Percentiles rank a stretch among this genome's conserved stretches.
Conservation (phyloP, 1,140 invertebrate species). For the Ephestia elutella region DNA sequence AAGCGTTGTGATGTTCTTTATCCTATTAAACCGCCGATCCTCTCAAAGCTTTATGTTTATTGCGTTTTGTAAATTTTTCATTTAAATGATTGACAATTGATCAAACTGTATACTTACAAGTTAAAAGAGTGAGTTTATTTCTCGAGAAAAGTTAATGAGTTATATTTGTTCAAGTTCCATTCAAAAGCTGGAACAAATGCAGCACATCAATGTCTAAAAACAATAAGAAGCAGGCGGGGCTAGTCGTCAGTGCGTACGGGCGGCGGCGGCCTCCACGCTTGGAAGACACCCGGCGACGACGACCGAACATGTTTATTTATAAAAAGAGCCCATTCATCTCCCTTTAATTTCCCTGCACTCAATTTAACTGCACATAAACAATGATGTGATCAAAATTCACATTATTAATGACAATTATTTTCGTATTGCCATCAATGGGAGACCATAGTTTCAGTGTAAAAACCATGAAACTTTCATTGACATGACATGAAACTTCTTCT, state of each 20-base stretch:
- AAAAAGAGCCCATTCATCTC: constrained; percentile 49
- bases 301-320: constrained; percentile 37
- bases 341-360: constrained; percentile 34
- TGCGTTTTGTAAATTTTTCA: no score
- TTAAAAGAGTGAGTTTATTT: no score
- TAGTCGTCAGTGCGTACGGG: constrained; percentile 28
- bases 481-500: no score
- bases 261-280: constrained; percentile 27
- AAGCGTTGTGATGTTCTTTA: no score
- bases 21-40: no score
- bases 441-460: no score
- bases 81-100: no score
- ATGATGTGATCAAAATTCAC: not conserved
- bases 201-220: constrained; percentile 30
- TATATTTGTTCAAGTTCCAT: not conserved
- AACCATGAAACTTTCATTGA: no score
- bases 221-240: constrained; percentile 17
- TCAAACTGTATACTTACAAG: no score
- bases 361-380: constrained; percentile 17
- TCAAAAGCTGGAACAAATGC: constrained; percentile 18
- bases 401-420: not conserved
- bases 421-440: no score
- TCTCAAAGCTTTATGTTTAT: no score
- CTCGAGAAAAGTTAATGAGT: not conserved
- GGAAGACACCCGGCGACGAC: constrained; percentile 18